Conservation (phyloP, 2,797 vertebrate species). For the Synaphobranchus kaupii region DNA sequence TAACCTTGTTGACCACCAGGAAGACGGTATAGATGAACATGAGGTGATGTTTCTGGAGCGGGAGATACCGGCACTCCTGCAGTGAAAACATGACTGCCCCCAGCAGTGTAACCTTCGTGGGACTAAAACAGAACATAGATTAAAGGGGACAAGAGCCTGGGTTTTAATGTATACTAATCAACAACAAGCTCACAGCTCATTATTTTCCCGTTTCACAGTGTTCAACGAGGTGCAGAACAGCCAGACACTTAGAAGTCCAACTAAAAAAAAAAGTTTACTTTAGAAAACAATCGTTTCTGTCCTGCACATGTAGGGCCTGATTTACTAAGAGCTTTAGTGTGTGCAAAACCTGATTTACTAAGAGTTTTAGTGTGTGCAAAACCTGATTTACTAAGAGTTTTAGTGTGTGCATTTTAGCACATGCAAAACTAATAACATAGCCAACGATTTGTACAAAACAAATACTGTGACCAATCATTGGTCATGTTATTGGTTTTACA, state of each 20-base stretch:
- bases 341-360: too few species aligned
- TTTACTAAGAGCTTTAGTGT: too few species aligned
- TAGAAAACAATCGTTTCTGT: background rate
- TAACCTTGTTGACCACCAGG: slow-evolving; percentile 87
- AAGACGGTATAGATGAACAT: slow-evolving; percentile 89
- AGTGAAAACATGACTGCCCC: slow-evolving; percentile 92
- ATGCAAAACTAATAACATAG: too few species aligned
- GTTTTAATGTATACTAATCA: background rate
- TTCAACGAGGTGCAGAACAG: background rate
- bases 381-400: too few species aligned
- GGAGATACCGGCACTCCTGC: slow-evolving; percentile 80
- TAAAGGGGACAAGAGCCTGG: background rate
- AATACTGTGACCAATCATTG: too few species aligned
- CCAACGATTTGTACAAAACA: too few species aligned
- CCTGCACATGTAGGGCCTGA: background rate
- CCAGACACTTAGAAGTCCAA: background rate
- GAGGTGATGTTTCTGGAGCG: slow-evolving; percentile 82
- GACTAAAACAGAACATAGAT: slow-evolving; percentile 64
- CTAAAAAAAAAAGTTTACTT: background rate
- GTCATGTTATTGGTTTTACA: too few species aligned
- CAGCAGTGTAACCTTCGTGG: slow-evolving; percentile 89
- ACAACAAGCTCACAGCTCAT: background rate
- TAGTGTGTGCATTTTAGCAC: too few species aligned
- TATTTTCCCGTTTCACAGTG: background rate
- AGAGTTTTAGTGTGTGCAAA: too few species aligned